Conservation (phyloP, 92 coral and sea anemone genomes). For the Parazoanthus darwini region DNA sequence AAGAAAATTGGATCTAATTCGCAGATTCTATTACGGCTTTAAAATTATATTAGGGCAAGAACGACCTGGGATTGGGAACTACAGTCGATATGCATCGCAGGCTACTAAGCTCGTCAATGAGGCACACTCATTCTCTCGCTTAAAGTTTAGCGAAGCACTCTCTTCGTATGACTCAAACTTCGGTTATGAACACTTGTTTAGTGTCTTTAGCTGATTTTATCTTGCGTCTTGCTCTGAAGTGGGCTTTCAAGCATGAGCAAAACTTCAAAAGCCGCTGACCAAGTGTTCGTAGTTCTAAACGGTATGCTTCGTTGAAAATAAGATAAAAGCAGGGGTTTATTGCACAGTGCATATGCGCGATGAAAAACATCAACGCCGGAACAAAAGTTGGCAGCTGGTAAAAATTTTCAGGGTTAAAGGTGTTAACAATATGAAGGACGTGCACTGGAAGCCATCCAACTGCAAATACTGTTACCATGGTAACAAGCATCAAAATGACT, state of each 20-base stretch:
- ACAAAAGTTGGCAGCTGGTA: neutral
- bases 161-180: neutral
- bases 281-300: neutral
- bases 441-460: constrained; percentile 33
- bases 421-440: neutral
- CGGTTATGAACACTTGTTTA: neutral
- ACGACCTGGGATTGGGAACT: no score
- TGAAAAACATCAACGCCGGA: neutral
- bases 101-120: no score
- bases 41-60: no score
- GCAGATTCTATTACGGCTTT: no score
- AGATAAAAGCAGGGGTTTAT: constrained; percentile 4
- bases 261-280: neutral
- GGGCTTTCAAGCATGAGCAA: neutral
- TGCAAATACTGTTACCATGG: constrained; percentile 23
- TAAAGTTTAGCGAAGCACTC: no score
- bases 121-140: no score
- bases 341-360: neutral
- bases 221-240: neutral
- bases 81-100: no score
- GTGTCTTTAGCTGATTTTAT: neutral
- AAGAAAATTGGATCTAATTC: no score
- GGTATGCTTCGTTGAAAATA: constrained; percentile 15
- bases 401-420: neutral
- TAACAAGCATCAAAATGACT: constrained; percentile 16